A percentile compares a stretch with the other conserved stretches of the same genome.
phyloP scores from a whole-genome alignment of 2,113 vertebrate genomes.

The Pelodiscus sinensis region DNA sequence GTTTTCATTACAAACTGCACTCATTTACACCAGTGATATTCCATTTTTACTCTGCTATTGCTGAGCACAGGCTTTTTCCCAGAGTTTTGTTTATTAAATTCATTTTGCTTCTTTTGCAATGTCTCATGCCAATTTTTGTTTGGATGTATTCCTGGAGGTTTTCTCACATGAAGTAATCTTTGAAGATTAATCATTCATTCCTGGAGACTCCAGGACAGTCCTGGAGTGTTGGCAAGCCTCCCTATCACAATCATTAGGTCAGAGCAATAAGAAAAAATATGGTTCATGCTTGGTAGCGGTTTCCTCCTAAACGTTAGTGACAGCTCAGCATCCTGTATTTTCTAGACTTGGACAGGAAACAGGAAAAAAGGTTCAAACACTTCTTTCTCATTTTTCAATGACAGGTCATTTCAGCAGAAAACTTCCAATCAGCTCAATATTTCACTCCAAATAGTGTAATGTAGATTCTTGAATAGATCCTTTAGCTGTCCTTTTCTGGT shows the following conservation, averaged over 20 bases:
- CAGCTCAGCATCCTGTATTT: conserved; percentile 41
- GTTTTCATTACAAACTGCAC: conserved; percentile 22
- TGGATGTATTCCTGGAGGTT: no score
- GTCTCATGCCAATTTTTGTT: not conserved
- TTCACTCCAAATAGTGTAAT: not conserved
- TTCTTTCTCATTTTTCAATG: not conserved
- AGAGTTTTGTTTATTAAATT: conserved; percentile 42
- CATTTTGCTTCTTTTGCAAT: conserved; percentile 27
- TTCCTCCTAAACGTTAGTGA: conserved; percentile 55
- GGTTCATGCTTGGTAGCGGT: conserved; percentile 26
- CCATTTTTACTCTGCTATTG: conserved; percentile 38
- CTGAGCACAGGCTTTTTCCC: conserved; percentile 25
- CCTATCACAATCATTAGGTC: not conserved
- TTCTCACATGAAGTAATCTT: no score
- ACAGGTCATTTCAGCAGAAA: not conserved
- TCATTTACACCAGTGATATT: conserved; percentile 44
- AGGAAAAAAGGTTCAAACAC: not conserved
- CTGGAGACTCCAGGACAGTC: no score
- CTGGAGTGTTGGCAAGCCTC: no score
- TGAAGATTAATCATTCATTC: no score
- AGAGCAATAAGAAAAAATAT: not conserved
- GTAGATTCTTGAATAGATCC: not conserved
- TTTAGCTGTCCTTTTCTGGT: not conserved
- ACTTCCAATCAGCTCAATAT: not conserved
- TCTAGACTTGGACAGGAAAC: not conserved